Base-by-base conservation (phyloP, 1,140 invertebrate genomes). In the Mercenaria mercenaria region DNA sequence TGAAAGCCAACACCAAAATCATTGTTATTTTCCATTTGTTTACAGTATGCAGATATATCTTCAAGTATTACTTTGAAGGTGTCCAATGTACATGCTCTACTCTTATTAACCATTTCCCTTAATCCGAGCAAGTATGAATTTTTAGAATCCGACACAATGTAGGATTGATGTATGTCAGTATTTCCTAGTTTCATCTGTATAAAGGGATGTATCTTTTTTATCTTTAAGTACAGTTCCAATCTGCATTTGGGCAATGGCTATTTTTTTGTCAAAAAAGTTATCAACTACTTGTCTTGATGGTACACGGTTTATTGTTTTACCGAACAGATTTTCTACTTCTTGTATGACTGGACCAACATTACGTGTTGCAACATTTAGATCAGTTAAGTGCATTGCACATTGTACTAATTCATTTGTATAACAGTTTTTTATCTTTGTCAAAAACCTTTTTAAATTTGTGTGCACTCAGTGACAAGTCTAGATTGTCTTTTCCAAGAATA, bases 71-170 rank as follows among this genome's bases (percentile, higher is more conserved):
- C 76, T 47, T 83, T 85, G 81, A 89, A 74, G 29, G 90, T 91
- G 37, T 89, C 87, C 29, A 89, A 34, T n/a, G n/a, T n/a, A 18
- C 76, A 87, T 50, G 41, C 3, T 23, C 77, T 52, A 69, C 83
- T 87, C 52, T 88, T 90, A 50, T 88, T 91, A 37, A 26, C n/a
- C 87, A 91, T 91, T 74, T 89, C 87, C 8, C 90, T 37, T 11
- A 91, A 41, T 59, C 90, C 90, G 8, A 89, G 37, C 39, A 91
- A n/a, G 43, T 88, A 91, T 34, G 83, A 67, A 39, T 87, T 88
- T 69, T 91, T 37, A 4, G 74, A 4, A 83, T 88, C 91, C 37
- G 37, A 86, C 0, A 82, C 13, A 34, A 89, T 76, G 52, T 82
- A 91, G n/a, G 81, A 41, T 39, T 89, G 43, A 50, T 18, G 87